A percentile compares a stretch with the other conserved stretches of the same genome.
Conservation (phyloP, 2,797 vertebrate species). For the Botia almorhae region DNA sequence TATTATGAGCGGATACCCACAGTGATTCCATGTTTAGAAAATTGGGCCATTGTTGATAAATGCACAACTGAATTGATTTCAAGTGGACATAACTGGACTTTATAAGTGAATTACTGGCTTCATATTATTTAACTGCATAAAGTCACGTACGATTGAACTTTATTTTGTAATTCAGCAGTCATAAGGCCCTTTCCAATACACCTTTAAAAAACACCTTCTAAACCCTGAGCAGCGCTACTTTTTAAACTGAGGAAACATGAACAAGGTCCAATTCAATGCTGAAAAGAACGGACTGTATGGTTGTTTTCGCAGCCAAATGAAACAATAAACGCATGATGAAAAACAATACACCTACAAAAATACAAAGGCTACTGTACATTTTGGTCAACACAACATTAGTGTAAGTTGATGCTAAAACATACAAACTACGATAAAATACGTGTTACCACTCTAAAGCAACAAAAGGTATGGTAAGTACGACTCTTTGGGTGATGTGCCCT, state of each 20-base stretch:
- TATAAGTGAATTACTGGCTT: not conserved
- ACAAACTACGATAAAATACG: not conserved
- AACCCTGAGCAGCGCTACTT: conserved; percentile 37
- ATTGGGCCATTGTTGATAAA: not conserved
- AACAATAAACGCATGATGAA: conserved; percentile 1
- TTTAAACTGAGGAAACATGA: not conserved
- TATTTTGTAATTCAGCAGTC: not conserved
- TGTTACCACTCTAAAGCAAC: not conserved
- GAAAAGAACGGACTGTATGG: not conserved
- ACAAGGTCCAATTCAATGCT: conserved; percentile 6
- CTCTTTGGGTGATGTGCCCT: conserved; percentile 25
- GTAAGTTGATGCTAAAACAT: conserved; percentile 13
- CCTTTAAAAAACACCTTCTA: not conserved
- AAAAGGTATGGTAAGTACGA: not conserved
- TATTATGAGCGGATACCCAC: not conserved
- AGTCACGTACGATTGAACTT: conserved; percentile 11
- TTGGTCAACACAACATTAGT: conserved; percentile 1
- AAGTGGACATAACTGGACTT: not conserved
- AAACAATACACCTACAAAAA: too few relatives aligned
- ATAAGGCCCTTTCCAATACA: conserved; percentile 36
- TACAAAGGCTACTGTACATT: not conserved
- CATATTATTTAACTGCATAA: not conserved
- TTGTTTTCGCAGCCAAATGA: not conserved
- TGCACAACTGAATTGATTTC: not conserved
- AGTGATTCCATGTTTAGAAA: not conserved